Conservation (phyloP, 1,140 invertebrate genomes). For the Doryteuthis pealeii region DNA sequence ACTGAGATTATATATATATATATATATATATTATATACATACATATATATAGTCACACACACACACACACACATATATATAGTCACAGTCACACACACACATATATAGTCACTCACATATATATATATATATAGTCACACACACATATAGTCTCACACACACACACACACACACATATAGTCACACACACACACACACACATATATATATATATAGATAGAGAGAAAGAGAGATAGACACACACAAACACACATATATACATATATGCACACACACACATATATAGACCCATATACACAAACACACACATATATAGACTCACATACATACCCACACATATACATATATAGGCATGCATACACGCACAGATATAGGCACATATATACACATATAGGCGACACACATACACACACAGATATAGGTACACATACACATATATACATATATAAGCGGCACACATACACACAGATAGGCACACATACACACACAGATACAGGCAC, state of each 20-base stretch:
- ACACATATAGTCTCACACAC: background rate
- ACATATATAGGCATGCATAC: background rate
- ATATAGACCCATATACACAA: background rate
- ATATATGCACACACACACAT: background rate
- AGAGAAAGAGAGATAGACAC: background rate
- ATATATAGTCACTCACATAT: too few relatives aligned
- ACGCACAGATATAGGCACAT: too few relatives aligned
- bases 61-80: too few relatives aligned
- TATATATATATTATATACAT: too few relatives aligned
- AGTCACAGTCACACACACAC: too few relatives aligned
- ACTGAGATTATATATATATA: too few relatives aligned
- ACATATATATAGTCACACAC: background rate
- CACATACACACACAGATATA: background rate
- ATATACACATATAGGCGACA: background rate
- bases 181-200: too few relatives aligned
- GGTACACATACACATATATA: too few relatives aligned
- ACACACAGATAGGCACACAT: too few relatives aligned
- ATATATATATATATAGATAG: slow-evolving; percentile 6
- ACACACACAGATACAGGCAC: too few relatives aligned
- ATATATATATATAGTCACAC: too few relatives aligned
- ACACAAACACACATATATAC: slow-evolving; percentile 5
- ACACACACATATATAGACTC: background rate
- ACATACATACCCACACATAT: background rate
- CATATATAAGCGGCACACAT: too few relatives aligned
- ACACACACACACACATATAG: background rate